Base-by-base conservation (phyloP, 2,888 invertebrate species). In the Cremastinae sp. region DNA sequence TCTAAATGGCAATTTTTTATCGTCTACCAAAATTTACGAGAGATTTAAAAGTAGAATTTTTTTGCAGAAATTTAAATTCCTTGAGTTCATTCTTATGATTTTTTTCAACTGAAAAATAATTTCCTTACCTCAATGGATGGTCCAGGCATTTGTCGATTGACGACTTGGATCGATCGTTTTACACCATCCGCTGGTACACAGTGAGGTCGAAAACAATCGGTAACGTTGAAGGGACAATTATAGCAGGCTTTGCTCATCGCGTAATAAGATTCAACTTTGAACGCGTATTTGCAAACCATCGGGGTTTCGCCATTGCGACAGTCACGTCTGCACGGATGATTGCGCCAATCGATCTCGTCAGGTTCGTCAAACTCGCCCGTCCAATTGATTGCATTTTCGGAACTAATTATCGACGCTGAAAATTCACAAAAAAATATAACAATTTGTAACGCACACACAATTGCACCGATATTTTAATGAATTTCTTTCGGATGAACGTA, bases 191-290 rank as follows among this genome's bases (percentile, higher is more conserved):
- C 96, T 0, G 96, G 92, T 74, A 97, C 93, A 87, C 98, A 98
- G 86, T 97, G 95, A 0, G 93, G 92, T 61, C 95, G 91, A 53
- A 90, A 90, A 85, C 98, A 98, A 86, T 97, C 96, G 0, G 93
- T 92, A 0, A 90, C 81, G 86, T 95, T 95, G 73, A 90, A 91
- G 0, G 97, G 97, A 86, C 98, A 97, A 82, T 94, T 90, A 85
- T 92, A 96, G 84, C 97, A 97, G 0, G 97, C 97, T 88, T 97
- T 97, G 86, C 96, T 96, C 92, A 96, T 93, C 0, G 96, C 95
- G 81, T 94, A 93, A 89, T 96, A 97, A 92, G 94, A 94, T 87
- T 97, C 97, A 3, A 96, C 84, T n/a, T 91, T 91, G 83, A 96
- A 96, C 82, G 92, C 91, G 85, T 95, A 96, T 69, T 92, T 91